Base-by-base conservation (phyloP, 2,113 vertebrate genomes). In the Triplophysa siluroides region DNA sequence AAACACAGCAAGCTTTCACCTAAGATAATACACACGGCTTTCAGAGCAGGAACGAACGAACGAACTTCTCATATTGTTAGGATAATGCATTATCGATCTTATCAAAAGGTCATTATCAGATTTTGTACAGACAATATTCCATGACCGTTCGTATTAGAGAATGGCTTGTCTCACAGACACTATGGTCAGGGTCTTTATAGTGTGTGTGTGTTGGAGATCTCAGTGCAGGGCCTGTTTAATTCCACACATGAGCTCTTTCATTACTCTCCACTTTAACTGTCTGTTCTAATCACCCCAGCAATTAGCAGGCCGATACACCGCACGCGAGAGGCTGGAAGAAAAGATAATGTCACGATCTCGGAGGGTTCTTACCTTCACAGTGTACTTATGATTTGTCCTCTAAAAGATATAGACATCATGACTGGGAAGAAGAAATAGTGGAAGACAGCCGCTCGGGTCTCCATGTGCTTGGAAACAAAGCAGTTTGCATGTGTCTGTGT, bases 71-170 rank as follows among this genome's bases (percentile, higher is more conserved):
- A 76, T 78, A 82, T 82, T 78, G 47, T 86, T 45, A 60, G 83
- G 80, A 81, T 81, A 76, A 78, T 76, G 86, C 74, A 84, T 91
- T 86, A 87, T 84, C 62, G 88, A 87, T 88, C 88, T 90, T 91
- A 85, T 84, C 76, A 47, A 84, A 70, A 86, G 82, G 90, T 82
- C 85, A 85, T 52, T 38, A 21, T 33, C 16, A 54, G 18, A 2
- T 33, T 67, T 67, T 67, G 75, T 66, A 23, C 43, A 63, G 18
- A 12, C 23, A 45, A 56, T 23, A 33, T 52, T 12, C 18, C 26
- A 33, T 13, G 64, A 66, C 18, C 47, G 45, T 29, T 56, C 16
- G 43, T 60, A 82, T 73, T 54, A 29, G 21, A 61, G 74, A 67
- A 50, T 24, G 47, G 62, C 23, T 70, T 76, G 71, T 24, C 24